Evolutionary conservation across 2,797 vertebrate species (phyloP), one percentile per base, ranked within the genome.

Genomic region (Scomberomorus guttatus): DNA sequence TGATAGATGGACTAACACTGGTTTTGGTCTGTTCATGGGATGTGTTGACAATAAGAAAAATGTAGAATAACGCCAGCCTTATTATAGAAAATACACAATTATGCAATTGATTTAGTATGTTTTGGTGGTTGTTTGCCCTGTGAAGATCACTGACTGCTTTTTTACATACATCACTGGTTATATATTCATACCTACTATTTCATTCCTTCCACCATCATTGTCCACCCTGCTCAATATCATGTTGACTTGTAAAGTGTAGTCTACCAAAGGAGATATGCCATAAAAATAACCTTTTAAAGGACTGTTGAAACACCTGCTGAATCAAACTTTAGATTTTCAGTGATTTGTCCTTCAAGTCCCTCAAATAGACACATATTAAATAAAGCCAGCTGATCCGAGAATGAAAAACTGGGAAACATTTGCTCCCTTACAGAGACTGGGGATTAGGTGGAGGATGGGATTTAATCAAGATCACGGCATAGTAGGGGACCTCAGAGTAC

Each of bases 351-450:
- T 25, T 1, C 1, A 65, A 55, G 59, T 74, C 60, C 50, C 24
- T 58, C 48, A 72, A 62, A 58, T 77, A 65, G 54, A 55, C 39
- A 55, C 55, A 42, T 27, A 27, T 54, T 22, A 80, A 46, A 77
- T 81, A 70, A 77, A 81, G 15, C 74, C 60, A 46, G 7, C 22
- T 81, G 42, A 81, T 58, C 73, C 13, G 11, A 81, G 50, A 78
- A 61, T 70, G 17, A 67, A 70, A 70, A 81, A 62, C 0, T 4
- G 20, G 58, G 64, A 42, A 77, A 57, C 64, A 42, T 66, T 64
- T 72, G n/a, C 71, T 79, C 71, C 66, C 71, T 75, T 25, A 11
- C 54, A 56, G 75, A 72, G 75, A 76, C 60, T 64, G 58, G 48
- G 58, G 79, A 81, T 85, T 82, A 79, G 62, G 12, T 50, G 39